Conservation (phyloP, 53 echinoderm and acorn worm genomes). For the Crossaster papposus region DNA sequence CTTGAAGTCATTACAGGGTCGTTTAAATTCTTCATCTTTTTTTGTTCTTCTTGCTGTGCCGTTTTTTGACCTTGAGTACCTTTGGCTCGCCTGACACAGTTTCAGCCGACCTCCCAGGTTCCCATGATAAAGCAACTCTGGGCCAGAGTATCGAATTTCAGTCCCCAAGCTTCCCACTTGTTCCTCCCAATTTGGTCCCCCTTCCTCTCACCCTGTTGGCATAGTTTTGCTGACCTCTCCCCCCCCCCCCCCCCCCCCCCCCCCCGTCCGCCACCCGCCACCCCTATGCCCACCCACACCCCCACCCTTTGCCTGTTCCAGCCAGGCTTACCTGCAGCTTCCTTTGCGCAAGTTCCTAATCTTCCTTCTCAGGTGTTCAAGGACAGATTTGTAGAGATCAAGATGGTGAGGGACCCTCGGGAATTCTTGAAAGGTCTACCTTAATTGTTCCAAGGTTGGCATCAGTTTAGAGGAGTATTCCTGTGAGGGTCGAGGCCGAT, state of each 20-base stretch:
- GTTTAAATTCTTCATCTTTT: neutral
- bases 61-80: neutral
- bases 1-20: neutral
- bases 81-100: constrained; percentile 35
- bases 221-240: constrained; percentile 48
- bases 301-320: neutral
- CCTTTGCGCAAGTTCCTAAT: neutral
- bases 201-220: constrained; percentile 35
- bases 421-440: neutral
- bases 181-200: constrained; percentile 13
- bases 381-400: neutral
- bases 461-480: no score
- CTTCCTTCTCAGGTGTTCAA: constrained; percentile 9
- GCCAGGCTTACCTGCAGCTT: constrained; percentile 8
- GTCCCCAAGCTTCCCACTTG: constrained; percentile 5
- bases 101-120: constrained; percentile 5
- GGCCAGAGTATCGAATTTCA: neutral
- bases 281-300: no score
- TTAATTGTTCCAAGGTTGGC: neutral
- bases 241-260: constrained; percentile 9
- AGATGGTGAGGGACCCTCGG: neutral
- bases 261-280: no score
- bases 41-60: neutral
- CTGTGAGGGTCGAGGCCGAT: no score
- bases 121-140: constrained; percentile 17